phyloP scores from a whole-genome alignment of 2,113 vertebrate species.

The Oreochromis niloticus region DNA sequence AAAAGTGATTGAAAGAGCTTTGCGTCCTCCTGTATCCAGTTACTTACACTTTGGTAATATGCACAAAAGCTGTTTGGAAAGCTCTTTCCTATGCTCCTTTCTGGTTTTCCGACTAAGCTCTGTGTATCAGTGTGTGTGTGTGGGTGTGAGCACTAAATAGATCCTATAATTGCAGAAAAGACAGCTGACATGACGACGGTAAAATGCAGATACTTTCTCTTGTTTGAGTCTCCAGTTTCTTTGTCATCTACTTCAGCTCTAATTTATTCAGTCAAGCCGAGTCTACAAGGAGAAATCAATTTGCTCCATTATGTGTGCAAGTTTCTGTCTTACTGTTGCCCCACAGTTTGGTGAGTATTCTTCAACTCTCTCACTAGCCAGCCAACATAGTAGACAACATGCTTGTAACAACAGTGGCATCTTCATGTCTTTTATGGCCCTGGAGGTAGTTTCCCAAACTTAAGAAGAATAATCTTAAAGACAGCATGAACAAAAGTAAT shows the following conservation, averaged over 20 bases:
- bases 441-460: background rate
- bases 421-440: background rate
- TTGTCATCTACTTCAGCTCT: background rate
- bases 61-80: conserved; percentile 30
- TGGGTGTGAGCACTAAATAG: conserved; percentile 12
- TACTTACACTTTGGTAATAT: conserved; percentile 57
- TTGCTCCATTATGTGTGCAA: conserved; percentile 8
- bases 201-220: conserved; percentile 4
- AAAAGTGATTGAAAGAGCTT: conserved; percentile 65
- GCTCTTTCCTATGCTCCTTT: background rate
- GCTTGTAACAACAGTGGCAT: background rate
- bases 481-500: background rate
- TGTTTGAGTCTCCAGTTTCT: conserved; percentile 1
- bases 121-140: background rate
- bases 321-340: background rate
- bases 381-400: background rate
- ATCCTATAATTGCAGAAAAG: conserved; percentile 33
- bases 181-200: conserved; percentile 47
- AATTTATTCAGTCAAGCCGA: background rate
- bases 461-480: background rate
- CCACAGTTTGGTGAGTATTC: background rate
- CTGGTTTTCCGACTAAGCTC: conserved; percentile 28
- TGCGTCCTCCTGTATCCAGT: conserved; percentile 57
- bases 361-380: background rate
- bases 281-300: conserved; percentile 16